Percentiles rank a stretch among this genome's conserved stretches.
Evolutionary conservation across 2,797 vertebrate species (phyloP).

Genomic region (Myiothlypis chrysogaster): DNA sequence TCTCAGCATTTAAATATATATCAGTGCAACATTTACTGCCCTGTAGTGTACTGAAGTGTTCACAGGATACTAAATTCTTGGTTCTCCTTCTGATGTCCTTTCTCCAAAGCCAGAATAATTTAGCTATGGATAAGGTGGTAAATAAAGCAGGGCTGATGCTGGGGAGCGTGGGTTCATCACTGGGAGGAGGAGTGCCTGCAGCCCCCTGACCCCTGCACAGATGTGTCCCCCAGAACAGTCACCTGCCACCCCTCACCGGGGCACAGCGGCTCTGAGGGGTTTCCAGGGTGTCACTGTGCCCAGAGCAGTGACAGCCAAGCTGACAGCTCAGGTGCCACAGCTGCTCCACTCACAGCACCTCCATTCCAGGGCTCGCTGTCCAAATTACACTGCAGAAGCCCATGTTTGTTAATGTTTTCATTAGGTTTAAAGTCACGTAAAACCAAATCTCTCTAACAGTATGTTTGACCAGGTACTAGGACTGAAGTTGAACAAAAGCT

Average conservation of each 20-base stretch:
- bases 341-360: not conserved
- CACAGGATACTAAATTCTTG: not conserved
- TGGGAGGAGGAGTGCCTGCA: not conserved
- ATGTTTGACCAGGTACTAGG: not conserved
- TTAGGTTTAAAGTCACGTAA: not conserved
- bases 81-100: not conserved
- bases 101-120: not conserved
- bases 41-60: not conserved
- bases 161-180: not conserved
- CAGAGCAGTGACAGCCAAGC: not conserved
- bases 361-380: not conserved
- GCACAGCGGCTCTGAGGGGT: accelerated
- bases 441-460: not conserved
- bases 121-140: not conserved
- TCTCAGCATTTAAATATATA: constrained; percentile 43
- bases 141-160: not conserved
- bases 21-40: constrained; percentile 47
- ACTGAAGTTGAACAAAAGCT: not conserved
- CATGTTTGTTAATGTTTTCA: not conserved
- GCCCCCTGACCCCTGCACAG: not conserved
- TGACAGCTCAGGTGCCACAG: not conserved
- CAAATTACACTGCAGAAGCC: not conserved
- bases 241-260: not conserved
- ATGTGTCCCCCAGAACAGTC: not conserved
- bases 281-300: not conserved